Evolutionary conservation across 2,113 vertebrate species (phyloP).

Genomic region (Halcyon senegalensis): DNA sequence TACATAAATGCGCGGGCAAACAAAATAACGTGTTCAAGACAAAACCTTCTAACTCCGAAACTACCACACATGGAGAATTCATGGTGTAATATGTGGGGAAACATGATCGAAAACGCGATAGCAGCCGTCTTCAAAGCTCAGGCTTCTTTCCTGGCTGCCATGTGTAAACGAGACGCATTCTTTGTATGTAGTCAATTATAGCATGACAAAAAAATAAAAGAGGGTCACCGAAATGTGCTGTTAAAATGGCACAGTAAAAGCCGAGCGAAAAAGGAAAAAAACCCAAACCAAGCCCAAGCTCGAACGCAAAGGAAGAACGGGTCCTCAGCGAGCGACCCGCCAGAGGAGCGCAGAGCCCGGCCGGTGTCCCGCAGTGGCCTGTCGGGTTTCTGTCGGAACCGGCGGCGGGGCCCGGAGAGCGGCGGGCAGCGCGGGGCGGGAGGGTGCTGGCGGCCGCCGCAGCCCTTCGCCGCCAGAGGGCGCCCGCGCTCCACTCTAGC

Average conservation of each 20-base stretch:
- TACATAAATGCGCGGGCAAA: constrained; percentile 1
- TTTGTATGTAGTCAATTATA: constrained; percentile 60
- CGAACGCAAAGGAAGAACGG: background rate
- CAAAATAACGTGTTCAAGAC: constrained; percentile 25
- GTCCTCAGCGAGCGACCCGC: rapidly evolving
- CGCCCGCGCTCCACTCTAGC: background rate
- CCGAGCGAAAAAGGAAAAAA: background rate
- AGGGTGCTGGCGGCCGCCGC: background rate
- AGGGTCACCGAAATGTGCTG: background rate
- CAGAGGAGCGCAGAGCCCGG: too few species aligned
- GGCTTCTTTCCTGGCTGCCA: constrained; percentile 40
- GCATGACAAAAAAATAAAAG: background rate
- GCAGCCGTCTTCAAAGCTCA: constrained; percentile 15
- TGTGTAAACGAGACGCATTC: constrained; percentile 30
- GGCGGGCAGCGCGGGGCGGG: background rate
- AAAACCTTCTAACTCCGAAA: constrained; percentile 27
- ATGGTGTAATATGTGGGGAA: constrained; percentile 12
- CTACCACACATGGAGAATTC: constrained; percentile 53
- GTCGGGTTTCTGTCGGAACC: background rate
- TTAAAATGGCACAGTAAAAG: background rate
- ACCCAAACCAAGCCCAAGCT: rapidly evolving
- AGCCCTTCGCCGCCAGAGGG: background rate
- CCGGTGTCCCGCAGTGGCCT: background rate
- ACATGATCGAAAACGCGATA: constrained; percentile 48
- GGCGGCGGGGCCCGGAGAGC: background rate